These are phyloP conservation scores for Wasmannia auropunctata DNA, from an alignment of 1,140 invertebrate species.

Conservation along the genomic window DNA sequence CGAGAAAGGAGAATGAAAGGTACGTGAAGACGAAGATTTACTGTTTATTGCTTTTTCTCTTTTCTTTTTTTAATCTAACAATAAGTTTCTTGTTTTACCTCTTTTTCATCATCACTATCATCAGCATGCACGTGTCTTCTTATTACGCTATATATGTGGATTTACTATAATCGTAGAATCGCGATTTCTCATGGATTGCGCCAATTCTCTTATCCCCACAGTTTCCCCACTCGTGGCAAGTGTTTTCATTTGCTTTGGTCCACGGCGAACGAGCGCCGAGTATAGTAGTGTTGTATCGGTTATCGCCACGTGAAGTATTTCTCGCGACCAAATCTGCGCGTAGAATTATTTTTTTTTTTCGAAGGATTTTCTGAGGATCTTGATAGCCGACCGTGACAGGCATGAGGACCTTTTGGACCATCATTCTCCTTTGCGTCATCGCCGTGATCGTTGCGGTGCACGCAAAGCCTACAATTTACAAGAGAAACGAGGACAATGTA, in stretches of 20 bases:
- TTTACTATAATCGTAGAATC: not conserved
- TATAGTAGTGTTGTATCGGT: constrained; percentile 63
- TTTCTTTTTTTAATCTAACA: not conserved
- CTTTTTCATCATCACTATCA: not conserved
- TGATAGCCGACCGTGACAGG: not conserved
- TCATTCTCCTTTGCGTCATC: constrained; percentile 67
- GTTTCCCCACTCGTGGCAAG: constrained; percentile 77
- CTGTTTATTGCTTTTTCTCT: not conserved
- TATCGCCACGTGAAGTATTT: constrained; percentile 46
- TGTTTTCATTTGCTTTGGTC: constrained; percentile 71
- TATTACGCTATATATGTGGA: not conserved
- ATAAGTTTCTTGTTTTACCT: not conserved
- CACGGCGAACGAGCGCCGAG: constrained; percentile 18
- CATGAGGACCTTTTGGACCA: not conserved
- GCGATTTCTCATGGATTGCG: constrained; percentile 48
- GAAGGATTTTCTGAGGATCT: not conserved
- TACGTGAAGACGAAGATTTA: not conserved
- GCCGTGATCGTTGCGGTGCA: constrained; percentile 52
- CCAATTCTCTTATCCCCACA: constrained; percentile 64
- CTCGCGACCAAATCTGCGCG: not conserved
- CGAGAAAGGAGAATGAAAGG: not conserved
- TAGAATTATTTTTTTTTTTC: not conserved
- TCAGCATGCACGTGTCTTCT: not conserved
- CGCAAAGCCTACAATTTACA: constrained; percentile 81
- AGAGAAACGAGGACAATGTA: constrained; percentile 79